A percentile compares a stretch with the other conserved stretches of the same genome.
Conservation (phyloP, 2,888 invertebrate species). For the Dendrolimus houi region DNA sequence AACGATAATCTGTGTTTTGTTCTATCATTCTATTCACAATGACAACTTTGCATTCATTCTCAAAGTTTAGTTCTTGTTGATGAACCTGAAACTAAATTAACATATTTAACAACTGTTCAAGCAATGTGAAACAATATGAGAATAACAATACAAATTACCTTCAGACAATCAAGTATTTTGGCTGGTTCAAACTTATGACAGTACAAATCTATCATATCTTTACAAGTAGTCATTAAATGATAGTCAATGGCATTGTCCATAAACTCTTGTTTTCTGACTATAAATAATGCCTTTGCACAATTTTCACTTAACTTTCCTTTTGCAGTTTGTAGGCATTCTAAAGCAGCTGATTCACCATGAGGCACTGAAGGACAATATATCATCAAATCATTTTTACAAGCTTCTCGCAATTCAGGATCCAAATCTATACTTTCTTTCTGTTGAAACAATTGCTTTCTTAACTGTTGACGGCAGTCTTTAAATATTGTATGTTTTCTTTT, state of each 20-base stretch:
- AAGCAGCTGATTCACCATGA: slow-evolving; percentile 82
- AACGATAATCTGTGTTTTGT: slow-evolving; percentile 91
- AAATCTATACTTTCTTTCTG: slow-evolving; percentile 92
- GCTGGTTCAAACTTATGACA: slow-evolving; percentile 84
- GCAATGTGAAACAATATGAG: neutral
- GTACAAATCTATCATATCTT: slow-evolving; percentile 89
- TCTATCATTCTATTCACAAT: slow-evolving; percentile 93
- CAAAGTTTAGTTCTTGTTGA: slow-evolving; percentile 86
- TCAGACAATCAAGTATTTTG: slow-evolving; percentile 85
- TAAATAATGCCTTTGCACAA: slow-evolving; percentile 90
- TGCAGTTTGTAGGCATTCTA: slow-evolving; percentile 86
- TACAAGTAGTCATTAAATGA: slow-evolving; percentile 88
- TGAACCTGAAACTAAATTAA: slow-evolving; percentile 69
- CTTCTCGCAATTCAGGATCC: slow-evolving; percentile 88
- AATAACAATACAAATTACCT: slow-evolving; percentile 55
- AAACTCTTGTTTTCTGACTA: slow-evolving; percentile 90
- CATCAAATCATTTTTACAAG: slow-evolving; percentile 88
- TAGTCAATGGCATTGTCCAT: slow-evolving; percentile 92
- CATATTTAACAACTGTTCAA: neutral
- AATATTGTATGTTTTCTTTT: slow-evolving; percentile 86
- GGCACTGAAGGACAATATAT: slow-evolving; percentile 81
- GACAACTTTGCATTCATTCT: slow-evolving; percentile 87
- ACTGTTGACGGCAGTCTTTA: slow-evolving; percentile 92
- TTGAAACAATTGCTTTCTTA: slow-evolving; percentile 93
- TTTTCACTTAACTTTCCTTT: slow-evolving; percentile 78